phyloP scores from a whole-genome alignment of 2,888 invertebrate species.

The Agonopterix alstromeriana region DNA sequence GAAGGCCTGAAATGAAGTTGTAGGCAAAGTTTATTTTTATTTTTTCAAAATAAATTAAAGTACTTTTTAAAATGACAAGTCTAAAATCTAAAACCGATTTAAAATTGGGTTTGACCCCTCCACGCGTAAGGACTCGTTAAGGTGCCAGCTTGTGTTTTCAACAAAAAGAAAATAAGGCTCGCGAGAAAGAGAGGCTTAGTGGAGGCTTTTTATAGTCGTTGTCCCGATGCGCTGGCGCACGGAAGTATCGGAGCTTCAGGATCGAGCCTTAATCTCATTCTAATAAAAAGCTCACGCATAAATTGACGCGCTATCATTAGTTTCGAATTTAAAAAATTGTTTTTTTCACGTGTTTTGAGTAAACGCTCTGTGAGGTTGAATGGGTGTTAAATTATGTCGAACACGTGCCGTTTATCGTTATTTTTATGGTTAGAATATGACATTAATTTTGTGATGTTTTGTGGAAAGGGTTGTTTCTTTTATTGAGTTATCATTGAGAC shows the following conservation, averaged over 20 bases:
- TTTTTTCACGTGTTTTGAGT: slow-evolving; percentile 40
- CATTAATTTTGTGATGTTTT: slow-evolving; percentile 62
- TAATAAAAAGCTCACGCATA: slow-evolving; percentile 73
- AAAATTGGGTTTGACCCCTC: slow-evolving; percentile 46
- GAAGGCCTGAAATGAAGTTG: slow-evolving; percentile 39
- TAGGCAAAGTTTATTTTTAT: slow-evolving; percentile 34
- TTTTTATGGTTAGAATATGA: slow-evolving; percentile 64
- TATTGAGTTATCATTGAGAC: slow-evolving; percentile 62
- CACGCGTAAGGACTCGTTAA: slow-evolving; percentile 46
- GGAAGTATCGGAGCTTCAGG: slow-evolving; percentile 71
- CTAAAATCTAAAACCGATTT: slow-evolving; percentile 42
- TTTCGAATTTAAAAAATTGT: slow-evolving; percentile 45
- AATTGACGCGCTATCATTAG: slow-evolving; percentile 62
- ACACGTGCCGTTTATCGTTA: slow-evolving; percentile 66
- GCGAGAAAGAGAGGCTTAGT: slow-evolving; percentile 70
- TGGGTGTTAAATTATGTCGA: slow-evolving; percentile 59
- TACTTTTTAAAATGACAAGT: slow-evolving; percentile 52
- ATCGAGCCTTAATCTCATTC: slow-evolving; percentile 70
- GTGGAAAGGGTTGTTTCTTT: slow-evolving; percentile 55
- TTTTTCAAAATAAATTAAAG: slow-evolving; percentile 35
- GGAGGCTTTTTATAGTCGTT: slow-evolving; percentile 71
- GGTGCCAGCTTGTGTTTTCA: slow-evolving; percentile 50
- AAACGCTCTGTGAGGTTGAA: slow-evolving; percentile 43
- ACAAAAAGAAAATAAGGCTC: slow-evolving; percentile 63
- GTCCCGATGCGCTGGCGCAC: slow-evolving; percentile 69